Evolutionary conservation across 2,797 vertebrate genomes (phyloP), one percentile per base, ranked within the genome.

Genomic region (Artibeus lituratus): DNA sequence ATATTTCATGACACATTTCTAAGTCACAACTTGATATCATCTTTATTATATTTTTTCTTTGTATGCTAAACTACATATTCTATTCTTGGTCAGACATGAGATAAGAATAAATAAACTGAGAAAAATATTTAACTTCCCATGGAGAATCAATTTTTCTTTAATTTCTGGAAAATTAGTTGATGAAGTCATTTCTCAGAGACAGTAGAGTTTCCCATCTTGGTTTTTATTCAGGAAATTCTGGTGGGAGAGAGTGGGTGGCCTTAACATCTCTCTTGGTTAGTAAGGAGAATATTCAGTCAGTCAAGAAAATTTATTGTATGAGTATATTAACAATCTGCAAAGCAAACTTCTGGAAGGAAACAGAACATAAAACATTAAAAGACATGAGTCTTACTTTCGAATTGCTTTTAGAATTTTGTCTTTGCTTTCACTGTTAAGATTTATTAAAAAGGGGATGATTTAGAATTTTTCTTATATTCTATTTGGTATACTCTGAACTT

Each of bases 211-310:
- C 81, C 67, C 32, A 69, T 57, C 69, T 78, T 81, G 22, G 18
- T 55, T 85, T 91, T 92, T 53, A 80, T 81, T 69, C 57, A 69
- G 89, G 95, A 94, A 92, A 53, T 94, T 80, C 57, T 85, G n/a
- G 39, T 90, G 44, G 15, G 89, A 35, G 21, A 93, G 8, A 93
- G 26, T 49, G 8, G 19, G 72, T 67, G 10, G 62, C 10, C 7
- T 85, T 94, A 84, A n/a, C 78, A 57, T 78, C 65, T 88, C 73
- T 39, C 32, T 73, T 80, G 15, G 65, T 67, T 84, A 67, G 49
- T 39, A 65, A 72, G 42, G 47, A 82, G 80, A 51, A 35, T 10
- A 59, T 73, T 80, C 37, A 87, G 32, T 51, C 35, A 44, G 62
- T 87, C 51, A 55, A 72, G 32, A 94, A 91, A 83, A 78, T 29